phyloP scores from a whole-genome alignment of 1,140 invertebrate species.

The Phenacoccus solenopsis region DNA sequence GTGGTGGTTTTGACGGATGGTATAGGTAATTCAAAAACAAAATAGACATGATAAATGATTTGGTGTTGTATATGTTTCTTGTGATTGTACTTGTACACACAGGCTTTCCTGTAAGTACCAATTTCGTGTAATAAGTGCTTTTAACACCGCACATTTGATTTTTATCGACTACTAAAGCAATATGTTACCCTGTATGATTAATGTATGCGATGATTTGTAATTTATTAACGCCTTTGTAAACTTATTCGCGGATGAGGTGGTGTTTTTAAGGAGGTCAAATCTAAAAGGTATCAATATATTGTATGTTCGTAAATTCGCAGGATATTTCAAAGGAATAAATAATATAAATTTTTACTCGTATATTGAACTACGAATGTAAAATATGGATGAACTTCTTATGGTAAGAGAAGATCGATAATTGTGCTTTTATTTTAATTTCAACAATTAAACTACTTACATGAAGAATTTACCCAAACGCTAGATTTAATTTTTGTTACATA shows the following conservation, averaged over 20 bases:
- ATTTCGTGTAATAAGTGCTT: background rate
- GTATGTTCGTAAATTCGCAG: too few species aligned
- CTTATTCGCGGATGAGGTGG: background rate
- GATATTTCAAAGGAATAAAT: background rate
- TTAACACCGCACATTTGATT: background rate
- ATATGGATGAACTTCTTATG: background rate
- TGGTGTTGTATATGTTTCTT: slow-evolving; percentile 7
- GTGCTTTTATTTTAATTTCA: too few species aligned
- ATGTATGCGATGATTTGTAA: background rate
- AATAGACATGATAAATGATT: slow-evolving; percentile 15
- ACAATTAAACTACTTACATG: too few species aligned
- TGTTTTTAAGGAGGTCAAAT: background rate
- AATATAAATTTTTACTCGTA: too few species aligned
- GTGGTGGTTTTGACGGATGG: too few species aligned
- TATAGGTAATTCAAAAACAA: slow-evolving; percentile 1
- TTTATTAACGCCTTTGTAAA: background rate
- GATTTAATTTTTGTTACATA: too few species aligned
- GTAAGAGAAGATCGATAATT: too few species aligned
- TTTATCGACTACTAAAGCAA: background rate
- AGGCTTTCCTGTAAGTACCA: background rate
- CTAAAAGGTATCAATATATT: too few species aligned
- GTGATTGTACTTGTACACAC: background rate
- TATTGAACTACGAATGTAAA: too few species aligned
- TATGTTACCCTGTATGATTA: background rate
- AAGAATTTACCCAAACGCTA: too few species aligned